Base-by-base conservation (phyloP, 2,888 invertebrate species). In the Hylaea fasciaria region DNA sequence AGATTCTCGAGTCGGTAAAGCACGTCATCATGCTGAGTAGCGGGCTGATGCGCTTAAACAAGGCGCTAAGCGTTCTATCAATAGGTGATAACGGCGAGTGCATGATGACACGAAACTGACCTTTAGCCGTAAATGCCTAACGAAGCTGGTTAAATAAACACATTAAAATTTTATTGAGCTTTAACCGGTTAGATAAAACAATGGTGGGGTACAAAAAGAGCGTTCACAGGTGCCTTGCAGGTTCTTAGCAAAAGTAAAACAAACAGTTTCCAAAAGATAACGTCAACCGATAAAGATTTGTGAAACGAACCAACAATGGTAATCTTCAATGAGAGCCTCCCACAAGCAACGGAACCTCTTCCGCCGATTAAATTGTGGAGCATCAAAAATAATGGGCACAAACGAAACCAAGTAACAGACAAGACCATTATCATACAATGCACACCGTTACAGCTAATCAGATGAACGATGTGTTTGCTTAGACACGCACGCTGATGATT, bases 281-380 rank as follows among this genome's bases (percentile, higher is more conserved):
- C 65, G 65, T 64, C 57, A 64, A 55, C 53, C 65, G 80, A 83
- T 83, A 78, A 80, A 78, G 69, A 75, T 78, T 78, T 70, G 71
- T 73, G 72, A 76, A 75, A 66, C 66, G 62, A 68, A 69, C 66
- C 70, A 82, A 85, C 85, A 87, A 86, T 86, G 69, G 81, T 77
- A 73, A 76, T 77, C 70, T 70, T 76, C 78, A 78, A 78, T 75
- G 80, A 69, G 76, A 82, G 69, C 72, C 79, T 86, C 84, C 79
- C 85, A 83, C 85, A 78, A 70, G 71, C 85, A 88, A 87, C 87
- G 85, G 87, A 85, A 87, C 80, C 78, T 76, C 82, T 83, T 87
- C 88, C 86, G 85, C 82, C 78, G 80, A 80, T 86, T 85, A 82
- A 79, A 79, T 80, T 76, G 77, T 81, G 71, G 80, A 82, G 76